Conservation (phyloP, 2,888 invertebrate genomes). For the Hanleya hanleyi region DNA sequence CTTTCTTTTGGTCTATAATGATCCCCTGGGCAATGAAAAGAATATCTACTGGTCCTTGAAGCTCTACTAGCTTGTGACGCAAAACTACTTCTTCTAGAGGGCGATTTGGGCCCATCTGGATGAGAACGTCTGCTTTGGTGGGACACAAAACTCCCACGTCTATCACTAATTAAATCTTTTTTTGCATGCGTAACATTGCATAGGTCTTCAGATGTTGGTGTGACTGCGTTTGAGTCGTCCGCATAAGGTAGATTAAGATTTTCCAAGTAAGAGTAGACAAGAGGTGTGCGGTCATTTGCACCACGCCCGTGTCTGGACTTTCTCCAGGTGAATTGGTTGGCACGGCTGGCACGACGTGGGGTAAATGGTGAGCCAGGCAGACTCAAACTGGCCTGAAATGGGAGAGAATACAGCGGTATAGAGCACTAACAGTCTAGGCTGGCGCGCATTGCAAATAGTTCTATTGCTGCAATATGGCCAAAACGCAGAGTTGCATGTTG, state of each 20-base stretch:
- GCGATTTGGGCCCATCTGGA: constrained; percentile 20
- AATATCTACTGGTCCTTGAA: constrained; percentile 76
- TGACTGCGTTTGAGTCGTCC: constrained; percentile 97
- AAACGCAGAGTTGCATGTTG: no score
- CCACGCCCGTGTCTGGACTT: constrained; percentile 34
- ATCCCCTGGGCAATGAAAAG: constrained; percentile 95
- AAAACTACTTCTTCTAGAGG: constrained; percentile 53
- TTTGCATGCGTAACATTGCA: constrained; percentile 76
- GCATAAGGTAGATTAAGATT: constrained; percentile 86
- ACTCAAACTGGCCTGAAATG: constrained; percentile 91
- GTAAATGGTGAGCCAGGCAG: constrained; percentile 98
- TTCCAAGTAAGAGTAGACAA: constrained; percentile 93
- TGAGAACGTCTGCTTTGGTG: constrained; percentile 84
- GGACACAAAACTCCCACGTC: constrained; percentile 96
- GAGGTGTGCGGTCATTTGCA: constrained; percentile 89
- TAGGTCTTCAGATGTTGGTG: constrained; percentile 95
- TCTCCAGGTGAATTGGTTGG: constrained; percentile 80
- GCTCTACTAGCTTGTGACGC: constrained; percentile 56
- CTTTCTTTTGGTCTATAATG: constrained; percentile 44
- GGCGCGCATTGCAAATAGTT: no score
- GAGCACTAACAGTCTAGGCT: no score
- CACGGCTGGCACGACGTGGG: constrained; percentile 84
- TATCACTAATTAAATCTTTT: constrained; percentile 72
- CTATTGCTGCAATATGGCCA: no score
- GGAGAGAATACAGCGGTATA: constrained; percentile 16